Evolutionary conservation across 2,797 vertebrate species (phyloP), one percentile per base, ranked within the genome.

Genomic region (Coregonus suidteri): DNA sequence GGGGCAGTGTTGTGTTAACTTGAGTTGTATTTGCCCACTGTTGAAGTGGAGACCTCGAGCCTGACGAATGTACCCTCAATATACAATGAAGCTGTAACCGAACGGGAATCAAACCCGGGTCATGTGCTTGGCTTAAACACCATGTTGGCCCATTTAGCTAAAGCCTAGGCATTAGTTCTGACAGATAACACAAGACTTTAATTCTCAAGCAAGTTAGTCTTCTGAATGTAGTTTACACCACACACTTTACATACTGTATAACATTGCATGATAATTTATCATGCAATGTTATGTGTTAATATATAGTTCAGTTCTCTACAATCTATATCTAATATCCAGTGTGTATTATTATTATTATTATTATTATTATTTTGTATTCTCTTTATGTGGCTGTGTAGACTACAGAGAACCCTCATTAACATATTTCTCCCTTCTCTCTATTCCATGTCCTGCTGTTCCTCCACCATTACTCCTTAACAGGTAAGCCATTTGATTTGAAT

Each of bases 401-500:
- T 67, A 6, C 14, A 16, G 66, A 64, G 56, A 7, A 7, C n/a
- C 59, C 59, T 20, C 66, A 67, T 67, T 67, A 67, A 67, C 66
- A 16, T 2, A 16, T 67, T 67, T 67, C 30, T 67, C 66, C 31
- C 15, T 67, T 4, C 30, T 66, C 15, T 30, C 25, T 14, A 1
- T 15, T 67, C 34, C 66, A 67, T 67, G 34, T 67, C 66, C 66
- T 35, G 66, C 15, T 34, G 66, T 18, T 4, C 14, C 16, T 34
- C 31, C 66, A 4, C 14, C 34, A 67, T 67, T 34, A 25, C 59
- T 20, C 16, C 7, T 25, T 9, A 67, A 67, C 34, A 67, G 66
- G 66, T 67, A 67, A 67, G 66, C 6, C 66, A 67, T 67, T 67
- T 67, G 66, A 34, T 67, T 67, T 67, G 31, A 67, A 35, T 67